These are phyloP conservation scores for Hemiscyllium ocellatum DNA, from an alignment of 2,113 vertebrate genomes.

Conservation along the genomic window DNA sequence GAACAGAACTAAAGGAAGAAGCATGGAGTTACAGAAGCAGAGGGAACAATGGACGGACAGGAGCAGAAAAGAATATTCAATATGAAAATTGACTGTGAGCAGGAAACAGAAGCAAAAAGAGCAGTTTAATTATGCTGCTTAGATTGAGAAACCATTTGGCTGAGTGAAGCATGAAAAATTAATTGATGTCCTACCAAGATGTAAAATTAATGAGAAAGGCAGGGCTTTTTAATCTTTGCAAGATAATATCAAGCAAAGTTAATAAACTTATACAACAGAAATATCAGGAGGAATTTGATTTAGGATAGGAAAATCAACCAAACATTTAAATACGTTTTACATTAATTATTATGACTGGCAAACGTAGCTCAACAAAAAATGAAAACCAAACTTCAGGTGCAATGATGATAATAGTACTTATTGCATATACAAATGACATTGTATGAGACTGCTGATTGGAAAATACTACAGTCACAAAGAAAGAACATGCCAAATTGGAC, in stretches of 20 bases:
- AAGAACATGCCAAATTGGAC: not conserved
- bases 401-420: not conserved
- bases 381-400: not conserved
- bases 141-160: not conserved
- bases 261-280: not conserved
- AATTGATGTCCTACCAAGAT: not conserved
- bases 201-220: not conserved
- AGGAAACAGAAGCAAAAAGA: not conserved
- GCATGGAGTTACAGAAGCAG: not conserved
- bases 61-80: not conserved
- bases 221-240: not conserved
- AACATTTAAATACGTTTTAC: not conserved
- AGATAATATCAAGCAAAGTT: not conserved
- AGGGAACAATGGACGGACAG: not conserved
- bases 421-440: not conserved
- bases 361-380: not conserved
- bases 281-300: not conserved
- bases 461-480: not conserved
- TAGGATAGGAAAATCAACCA: not conserved
- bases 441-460: not conserved
- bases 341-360: not conserved
- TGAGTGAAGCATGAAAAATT: not conserved
- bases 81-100: not conserved
- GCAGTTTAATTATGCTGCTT: not conserved
- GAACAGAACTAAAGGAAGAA: not conserved